Evolutionary conservation across 2,797 vertebrate genomes (phyloP), one percentile per base, ranked within the genome.

Genomic region (Iguana delicatissima): DNA sequence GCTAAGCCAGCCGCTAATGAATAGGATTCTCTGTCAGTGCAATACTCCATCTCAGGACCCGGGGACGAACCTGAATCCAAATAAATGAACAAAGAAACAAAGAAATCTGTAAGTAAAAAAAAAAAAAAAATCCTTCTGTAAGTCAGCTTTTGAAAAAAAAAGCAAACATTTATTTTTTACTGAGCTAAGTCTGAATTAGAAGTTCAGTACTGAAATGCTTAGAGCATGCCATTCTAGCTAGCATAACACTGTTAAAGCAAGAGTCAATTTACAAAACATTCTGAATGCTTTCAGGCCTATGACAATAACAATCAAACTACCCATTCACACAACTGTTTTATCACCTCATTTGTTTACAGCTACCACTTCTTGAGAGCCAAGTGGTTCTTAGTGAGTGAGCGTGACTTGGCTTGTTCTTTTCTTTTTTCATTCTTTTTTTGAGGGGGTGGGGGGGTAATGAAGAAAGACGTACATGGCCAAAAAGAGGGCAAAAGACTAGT

Each of bases 11-110:
- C 99, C 38, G 99, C 99, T 3, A 99, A 95, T 0, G 99, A 99
- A 93, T 99, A 99, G 0, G 99, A 99, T 94, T 99, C 99, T 94
- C 99, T 97, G 94, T 99, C 99, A 0, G 98, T 99, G 91, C 99
- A 99, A 92, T 99, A 99, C 91, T 99, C 99, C 99, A 99, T 99
- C 95, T 99, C 99, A 1, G 99, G 99, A 57, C 99, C 99, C 0
- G 99, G 99, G 99, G 99, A 22, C 99, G 98, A 9, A 9, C 99
- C 99, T 99, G 73, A 13, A 52, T 88, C 35, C 20, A 77, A 84
- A 55, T 20, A 57, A 42, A 22, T 10, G 42, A 42, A 69, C 16
- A 62, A 62, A 84, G 1, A 76, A 87, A n/a, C 29, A n/a, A 42
- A 22, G 14, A 67, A 38, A 57, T 57, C 12, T 38, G 4, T 24